Conservation (phyloP, 2,113 vertebrate species). For the Toxotes chatareus region DNA sequence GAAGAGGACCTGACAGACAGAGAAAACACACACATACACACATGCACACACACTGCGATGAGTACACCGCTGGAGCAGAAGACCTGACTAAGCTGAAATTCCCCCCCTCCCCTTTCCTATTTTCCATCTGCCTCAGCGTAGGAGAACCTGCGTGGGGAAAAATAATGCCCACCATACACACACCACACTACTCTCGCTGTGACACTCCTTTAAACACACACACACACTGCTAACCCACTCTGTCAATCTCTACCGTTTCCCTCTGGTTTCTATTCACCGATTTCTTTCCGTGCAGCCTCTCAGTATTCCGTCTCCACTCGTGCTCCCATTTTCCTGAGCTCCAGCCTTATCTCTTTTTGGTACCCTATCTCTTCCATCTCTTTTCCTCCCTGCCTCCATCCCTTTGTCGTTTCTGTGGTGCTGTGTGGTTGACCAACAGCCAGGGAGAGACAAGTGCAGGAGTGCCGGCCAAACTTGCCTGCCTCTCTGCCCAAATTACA, state of each 20-base stretch:
- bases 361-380: constrained; percentile 37
- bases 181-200: constrained; percentile 57
- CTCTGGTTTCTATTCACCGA: constrained; percentile 50
- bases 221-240: constrained; percentile 51
- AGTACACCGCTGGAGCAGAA: constrained; percentile 76
- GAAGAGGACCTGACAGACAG: constrained; percentile 80
- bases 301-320: constrained; percentile 18
- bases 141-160: constrained; percentile 81
- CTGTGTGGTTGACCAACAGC: constrained; percentile 82
- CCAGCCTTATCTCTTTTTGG: constrained; percentile 48
- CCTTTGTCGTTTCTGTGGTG: constrained; percentile 68
- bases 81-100: constrained; percentile 84
- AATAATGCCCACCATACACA: constrained; percentile 78
- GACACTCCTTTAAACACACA: constrained; percentile 60
- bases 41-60: constrained; percentile 69
- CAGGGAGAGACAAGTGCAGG: constrained; percentile 86
- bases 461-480: constrained; percentile 76
- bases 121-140: constrained; percentile 84
- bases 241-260: constrained; percentile 50
- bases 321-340: constrained; percentile 37
- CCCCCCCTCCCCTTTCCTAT: constrained; percentile 82
- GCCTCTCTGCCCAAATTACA: constrained; percentile 86
- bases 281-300: constrained; percentile 49
- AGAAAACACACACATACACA: constrained; percentile 68
- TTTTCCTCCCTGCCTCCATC: constrained; percentile 20